These are phyloP conservation scores for Campoplex capitator DNA, from an alignment of 2,888 invertebrate species.

Conservation along the genomic window DNA sequence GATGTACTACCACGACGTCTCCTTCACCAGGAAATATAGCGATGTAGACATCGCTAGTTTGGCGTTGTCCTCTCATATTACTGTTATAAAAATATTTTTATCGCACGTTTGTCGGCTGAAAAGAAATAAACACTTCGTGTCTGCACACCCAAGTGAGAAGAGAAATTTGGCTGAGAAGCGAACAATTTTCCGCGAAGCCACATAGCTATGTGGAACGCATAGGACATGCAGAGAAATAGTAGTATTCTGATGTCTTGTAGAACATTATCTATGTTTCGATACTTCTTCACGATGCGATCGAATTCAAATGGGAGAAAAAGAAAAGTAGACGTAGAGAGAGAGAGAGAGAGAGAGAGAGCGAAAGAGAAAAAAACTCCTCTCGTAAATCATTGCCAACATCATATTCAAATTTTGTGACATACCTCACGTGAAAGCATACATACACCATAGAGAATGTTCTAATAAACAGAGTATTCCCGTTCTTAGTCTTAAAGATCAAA, in stretches of 20 bases:
- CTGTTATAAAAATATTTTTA: constrained; percentile 80
- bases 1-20: constrained; percentile 54
- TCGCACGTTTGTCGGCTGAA: constrained; percentile 69
- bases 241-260: constrained; percentile 33
- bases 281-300: constrained; percentile 46
- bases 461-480: neutral
- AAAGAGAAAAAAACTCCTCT: neutral
- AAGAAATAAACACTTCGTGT: constrained; percentile 48
- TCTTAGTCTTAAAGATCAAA: neutral
- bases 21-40: constrained; percentile 66
- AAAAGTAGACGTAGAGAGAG: neutral
- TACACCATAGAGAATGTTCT: neutral
- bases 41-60: constrained; percentile 62
- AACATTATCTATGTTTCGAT: constrained; percentile 12
- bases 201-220: constrained; percentile 39
- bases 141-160: constrained; percentile 17
- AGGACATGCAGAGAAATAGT: constrained; percentile 6
- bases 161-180: constrained; percentile 59
- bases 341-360: neutral
- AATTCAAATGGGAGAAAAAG: neutral
- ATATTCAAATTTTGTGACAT: constrained; percentile 34
- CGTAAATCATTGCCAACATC: constrained; percentile 39
- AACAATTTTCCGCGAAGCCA: constrained; percentile 50
- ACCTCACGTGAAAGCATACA: neutral
- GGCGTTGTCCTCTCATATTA: constrained; percentile 56